A percentile compares a stretch with the other conserved stretches of the same genome.
These are phyloP conservation scores for Eutrigla gurnardus DNA, from an alignment of 2,797 vertebrate species.

Conservation along the genomic window DNA sequence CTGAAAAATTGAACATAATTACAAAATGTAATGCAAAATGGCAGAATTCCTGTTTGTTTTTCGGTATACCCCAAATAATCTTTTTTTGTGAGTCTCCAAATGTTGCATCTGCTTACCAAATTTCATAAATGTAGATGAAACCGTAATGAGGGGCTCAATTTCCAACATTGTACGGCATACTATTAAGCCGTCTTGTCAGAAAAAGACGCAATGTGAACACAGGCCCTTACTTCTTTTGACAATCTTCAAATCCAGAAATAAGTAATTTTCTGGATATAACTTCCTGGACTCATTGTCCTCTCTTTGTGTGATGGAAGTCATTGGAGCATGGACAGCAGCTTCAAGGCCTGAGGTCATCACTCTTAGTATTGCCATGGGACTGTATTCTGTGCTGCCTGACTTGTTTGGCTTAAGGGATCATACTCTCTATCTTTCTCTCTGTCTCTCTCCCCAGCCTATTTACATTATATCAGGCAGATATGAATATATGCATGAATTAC, in stretches of 20 bases:
- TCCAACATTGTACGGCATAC: too few species aligned
- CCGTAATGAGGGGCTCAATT: too few species aligned
- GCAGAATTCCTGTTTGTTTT: too few species aligned
- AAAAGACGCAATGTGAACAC: too few species aligned
- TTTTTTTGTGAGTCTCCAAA: too few species aligned
- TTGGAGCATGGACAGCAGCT: slow-evolving; percentile 29
- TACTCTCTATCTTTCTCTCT: slow-evolving; percentile 33
- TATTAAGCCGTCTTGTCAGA: too few species aligned
- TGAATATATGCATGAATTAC: slow-evolving; percentile 61
- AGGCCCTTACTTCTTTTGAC: neutral
- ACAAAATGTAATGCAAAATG: too few species aligned
- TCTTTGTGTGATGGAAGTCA: slow-evolving; percentile 37
- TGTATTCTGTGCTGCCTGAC: slow-evolving; percentile 37
- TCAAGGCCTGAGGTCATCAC: slow-evolving; percentile 43
- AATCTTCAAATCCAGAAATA: neutral
- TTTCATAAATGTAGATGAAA: too few species aligned
- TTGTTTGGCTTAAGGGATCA: slow-evolving; percentile 53
- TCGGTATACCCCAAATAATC: too few species aligned
- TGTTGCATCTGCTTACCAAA: too few species aligned
- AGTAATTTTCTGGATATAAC: neutral
- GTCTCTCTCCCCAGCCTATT: slow-evolving; percentile 11
- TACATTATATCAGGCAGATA: slow-evolving; percentile 30
- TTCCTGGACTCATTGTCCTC: slow-evolving; percentile 1
- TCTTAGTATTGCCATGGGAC: slow-evolving; percentile 52
- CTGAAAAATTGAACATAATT: too few species aligned